phyloP scores from a whole-genome alignment of 35 echinoderm and acorn worm species.

The Diadema setosum region DNA sequence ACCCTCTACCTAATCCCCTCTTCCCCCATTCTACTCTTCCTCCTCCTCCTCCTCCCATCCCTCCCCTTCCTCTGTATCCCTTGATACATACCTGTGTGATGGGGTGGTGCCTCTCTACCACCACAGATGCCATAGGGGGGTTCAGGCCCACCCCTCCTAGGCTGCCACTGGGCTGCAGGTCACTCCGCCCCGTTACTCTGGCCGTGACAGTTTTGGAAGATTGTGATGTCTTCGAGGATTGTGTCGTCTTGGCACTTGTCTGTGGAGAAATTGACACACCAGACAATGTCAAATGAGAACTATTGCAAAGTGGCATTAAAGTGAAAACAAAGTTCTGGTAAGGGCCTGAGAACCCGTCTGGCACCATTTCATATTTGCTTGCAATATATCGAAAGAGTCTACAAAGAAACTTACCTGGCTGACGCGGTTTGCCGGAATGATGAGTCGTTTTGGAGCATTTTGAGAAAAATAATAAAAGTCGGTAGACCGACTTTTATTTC shows the following conservation, averaged over 20 bases:
- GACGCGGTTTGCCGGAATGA: too few relatives aligned
- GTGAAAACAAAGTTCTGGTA: not conserved
- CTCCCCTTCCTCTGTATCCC: not conserved
- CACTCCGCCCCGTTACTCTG: constrained; percentile 39
- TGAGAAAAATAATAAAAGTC: too few relatives aligned
- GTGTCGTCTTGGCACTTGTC: not conserved
- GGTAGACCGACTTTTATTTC: too few relatives aligned
- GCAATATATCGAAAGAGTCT: too few relatives aligned
- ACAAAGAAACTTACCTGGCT: too few relatives aligned
- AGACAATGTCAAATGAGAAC: not conserved
- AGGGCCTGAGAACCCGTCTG: too few relatives aligned
- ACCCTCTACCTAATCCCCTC: not conserved
- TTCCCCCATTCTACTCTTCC: too few relatives aligned
- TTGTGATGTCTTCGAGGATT: constrained; percentile 9
- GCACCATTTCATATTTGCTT: not conserved
- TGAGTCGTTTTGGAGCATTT: too few relatives aligned
- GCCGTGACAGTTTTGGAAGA: constrained; percentile 47
- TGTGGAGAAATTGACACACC: not conserved
- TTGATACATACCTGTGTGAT: constrained; percentile 95
- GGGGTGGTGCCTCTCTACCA: constrained; percentile 94
- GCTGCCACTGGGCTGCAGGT: not conserved
- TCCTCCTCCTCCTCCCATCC: too few relatives aligned
- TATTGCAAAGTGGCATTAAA: not conserved
- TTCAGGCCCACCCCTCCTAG: constrained; percentile 27
- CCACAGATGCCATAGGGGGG: constrained; percentile 87